Conservation (phyloP, 2,888 invertebrate species). For the Hypena proboscidalis region DNA sequence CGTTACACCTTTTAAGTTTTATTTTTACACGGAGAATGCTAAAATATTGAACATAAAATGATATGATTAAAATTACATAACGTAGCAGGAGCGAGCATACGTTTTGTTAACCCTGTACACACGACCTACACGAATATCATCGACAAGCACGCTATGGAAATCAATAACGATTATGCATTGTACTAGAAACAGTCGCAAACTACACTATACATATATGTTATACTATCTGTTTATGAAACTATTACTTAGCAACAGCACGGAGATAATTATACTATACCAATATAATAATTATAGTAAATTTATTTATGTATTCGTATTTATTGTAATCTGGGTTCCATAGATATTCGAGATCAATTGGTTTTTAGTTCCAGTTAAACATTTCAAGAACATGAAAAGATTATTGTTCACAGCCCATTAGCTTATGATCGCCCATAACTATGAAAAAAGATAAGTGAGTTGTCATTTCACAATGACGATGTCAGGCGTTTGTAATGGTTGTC, state of each 20-base stretch:
- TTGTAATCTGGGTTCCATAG: slow-evolving; percentile 28
- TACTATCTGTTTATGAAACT: slow-evolving; percentile 35
- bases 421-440: neutral
- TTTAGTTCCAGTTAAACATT: too few relatives aligned
- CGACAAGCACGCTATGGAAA: slow-evolving; percentile 55
- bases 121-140: slow-evolving; percentile 52
- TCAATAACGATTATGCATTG: slow-evolving; percentile 49
- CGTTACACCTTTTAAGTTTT: slow-evolving; percentile 25
- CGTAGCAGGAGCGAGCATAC: slow-evolving; percentile 29
- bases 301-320: slow-evolving; percentile 20
- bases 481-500: neutral
- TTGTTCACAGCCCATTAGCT: too few relatives aligned
- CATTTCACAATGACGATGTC: slow-evolving; percentile 1
- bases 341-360: slow-evolving; percentile 10
- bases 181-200: slow-evolving; percentile 41
- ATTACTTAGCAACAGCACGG: slow-evolving; percentile 42
- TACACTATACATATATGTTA: slow-evolving; percentile 31
- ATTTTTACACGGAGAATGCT: slow-evolving; percentile 40
- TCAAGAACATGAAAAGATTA: too few relatives aligned
- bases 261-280: slow-evolving; percentile 26
- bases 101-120: slow-evolving; percentile 30
- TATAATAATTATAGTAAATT: slow-evolving; percentile 24
- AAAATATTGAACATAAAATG: slow-evolving; percentile 30
- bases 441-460: neutral
- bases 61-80: slow-evolving; percentile 33